Percentiles rank a stretch among this genome's conserved stretches.
These are phyloP conservation scores for human (Homo sapiens) DNA, from an alignment of 2,113 vertebrate species.

Conservation along the genomic window GRCh38 chr4:144630501-144631000, in stretches of 20 bases:
- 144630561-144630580: slow-evolving; percentile 70
- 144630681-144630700: slow-evolving; percentile 51
- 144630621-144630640: slow-evolving; percentile 67
- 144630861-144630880: background rate
- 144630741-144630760: slow-evolving; percentile 26
- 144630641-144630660: slow-evolving; percentile 60
- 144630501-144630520: slow-evolving; percentile 81
- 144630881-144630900: background rate
- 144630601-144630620: slow-evolving; percentile 54
- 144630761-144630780: slow-evolving; percentile 27
- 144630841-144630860: background rate
- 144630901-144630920: background rate
- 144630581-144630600: slow-evolving; percentile 68
- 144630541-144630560: slow-evolving; percentile 65
- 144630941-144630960: too few relatives aligned
- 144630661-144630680: slow-evolving; percentile 68
- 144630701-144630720: slow-evolving; percentile 59
- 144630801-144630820: slow-evolving; percentile 44
- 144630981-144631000: background rate
- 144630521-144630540: slow-evolving; percentile 69
- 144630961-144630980: background rate
- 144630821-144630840: slow-evolving; percentile 38
- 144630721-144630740: slow-evolving; percentile 45
- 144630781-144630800: slow-evolving; percentile 27
- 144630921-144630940: background rate